Evolutionary conservation across 2,888 invertebrate genomes (phyloP).

Genomic region (Thereva unica): DNA sequence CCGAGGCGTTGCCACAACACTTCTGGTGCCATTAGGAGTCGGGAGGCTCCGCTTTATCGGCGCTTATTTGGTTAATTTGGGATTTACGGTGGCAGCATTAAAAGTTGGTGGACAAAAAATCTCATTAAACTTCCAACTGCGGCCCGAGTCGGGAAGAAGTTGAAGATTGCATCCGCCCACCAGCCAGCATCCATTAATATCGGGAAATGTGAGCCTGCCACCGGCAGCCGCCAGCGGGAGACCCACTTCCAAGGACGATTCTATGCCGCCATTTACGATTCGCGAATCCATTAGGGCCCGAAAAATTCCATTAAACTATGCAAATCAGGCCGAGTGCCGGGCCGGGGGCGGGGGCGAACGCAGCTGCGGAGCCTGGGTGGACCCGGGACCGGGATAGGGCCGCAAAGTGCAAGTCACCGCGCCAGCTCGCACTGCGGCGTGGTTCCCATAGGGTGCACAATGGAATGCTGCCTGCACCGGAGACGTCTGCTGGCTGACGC

Average conservation of each 20-base stretch:
- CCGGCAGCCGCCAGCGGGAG: neutral
- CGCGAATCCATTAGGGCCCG: slow-evolving; percentile 14
- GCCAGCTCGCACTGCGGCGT: neutral
- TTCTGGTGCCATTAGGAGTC: too few species aligned
- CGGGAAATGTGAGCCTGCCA: slow-evolving; percentile 21
- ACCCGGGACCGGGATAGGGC: neutral
- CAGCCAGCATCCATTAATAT: slow-evolving; percentile 19
- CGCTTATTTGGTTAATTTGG: too few species aligned
- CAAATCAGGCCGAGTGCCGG: neutral
- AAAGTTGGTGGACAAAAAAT: slow-evolving; percentile 2
- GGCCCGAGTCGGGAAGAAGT: neutral
- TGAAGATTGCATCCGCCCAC: neutral
- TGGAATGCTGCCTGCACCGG: too few species aligned
- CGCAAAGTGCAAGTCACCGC: neutral
- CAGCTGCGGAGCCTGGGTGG: slow-evolving; percentile 1
- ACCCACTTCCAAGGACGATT: too few species aligned
- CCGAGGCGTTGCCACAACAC: too few species aligned
- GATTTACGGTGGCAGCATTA: too few species aligned
- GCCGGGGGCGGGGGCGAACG: slow-evolving; percentile 6
- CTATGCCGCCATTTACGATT: neutral
- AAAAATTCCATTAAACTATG: slow-evolving; percentile 18
- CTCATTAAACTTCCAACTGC: slow-evolving; percentile 19
- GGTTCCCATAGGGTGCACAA: slow-evolving; percentile 1
- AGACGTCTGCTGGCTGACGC: too few species aligned
- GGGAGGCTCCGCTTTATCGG: too few species aligned